A percentile compares a stretch with the other conserved stretches of the same genome.
Conservation (phyloP, 2,113 vertebrate genomes). For the Chloropsis cyanopogon region DNA sequence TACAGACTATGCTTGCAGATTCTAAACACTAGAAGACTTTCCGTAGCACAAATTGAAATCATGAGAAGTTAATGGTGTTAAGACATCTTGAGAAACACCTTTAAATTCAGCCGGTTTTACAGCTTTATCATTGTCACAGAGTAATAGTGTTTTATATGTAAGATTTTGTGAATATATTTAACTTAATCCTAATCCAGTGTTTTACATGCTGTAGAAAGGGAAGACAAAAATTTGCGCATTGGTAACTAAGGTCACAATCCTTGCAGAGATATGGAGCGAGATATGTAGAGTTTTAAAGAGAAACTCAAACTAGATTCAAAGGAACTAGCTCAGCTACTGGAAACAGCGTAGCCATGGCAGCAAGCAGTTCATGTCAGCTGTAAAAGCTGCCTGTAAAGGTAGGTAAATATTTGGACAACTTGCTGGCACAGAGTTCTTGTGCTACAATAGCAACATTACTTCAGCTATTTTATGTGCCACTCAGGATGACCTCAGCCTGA, state of each 20-base stretch:
- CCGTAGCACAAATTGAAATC: not conserved
- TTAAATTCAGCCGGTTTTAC: not conserved
- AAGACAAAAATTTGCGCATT: not conserved
- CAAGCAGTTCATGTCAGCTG: not conserved
- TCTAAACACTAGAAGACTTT: not conserved
- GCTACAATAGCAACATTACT: not conserved
- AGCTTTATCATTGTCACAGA: not conserved
- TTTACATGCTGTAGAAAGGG: not conserved
- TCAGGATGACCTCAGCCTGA: not conserved
- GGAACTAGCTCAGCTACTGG: not conserved
- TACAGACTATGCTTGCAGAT: not conserved
- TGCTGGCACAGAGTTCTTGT: not conserved
- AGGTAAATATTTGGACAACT: conserved; percentile 59
- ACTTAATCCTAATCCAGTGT: not conserved
- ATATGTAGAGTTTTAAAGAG: not conserved
- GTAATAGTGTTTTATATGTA: not conserved
- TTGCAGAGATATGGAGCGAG: not conserved
- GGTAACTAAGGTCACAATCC: not conserved
- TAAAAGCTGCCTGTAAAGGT: conserved; percentile 24
- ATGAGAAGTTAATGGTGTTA: not conserved
- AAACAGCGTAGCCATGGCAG: not conserved
- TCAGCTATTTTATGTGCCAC: not conserved
- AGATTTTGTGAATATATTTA: not conserved
- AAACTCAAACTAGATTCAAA: not conserved
- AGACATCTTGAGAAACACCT: not conserved